These are phyloP conservation scores for Mythimna vitellina DNA, from an alignment of 2,888 invertebrate genomes.

Conservation along the genomic window DNA sequence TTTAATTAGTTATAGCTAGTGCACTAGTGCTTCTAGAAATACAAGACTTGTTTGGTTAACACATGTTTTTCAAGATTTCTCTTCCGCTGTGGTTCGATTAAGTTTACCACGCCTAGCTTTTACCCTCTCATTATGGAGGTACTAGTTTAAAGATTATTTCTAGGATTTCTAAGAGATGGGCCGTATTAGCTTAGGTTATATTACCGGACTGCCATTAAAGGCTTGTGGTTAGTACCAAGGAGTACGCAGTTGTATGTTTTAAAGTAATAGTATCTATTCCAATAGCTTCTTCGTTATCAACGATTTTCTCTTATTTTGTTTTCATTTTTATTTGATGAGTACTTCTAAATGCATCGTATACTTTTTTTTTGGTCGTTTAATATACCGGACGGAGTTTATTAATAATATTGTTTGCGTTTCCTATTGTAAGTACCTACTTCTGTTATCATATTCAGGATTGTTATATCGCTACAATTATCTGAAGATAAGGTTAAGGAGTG, in stretches of 20 bases:
- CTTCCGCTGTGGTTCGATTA: conserved; percentile 68
- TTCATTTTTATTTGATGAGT: too few relatives aligned
- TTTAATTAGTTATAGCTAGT: conserved; percentile 16
- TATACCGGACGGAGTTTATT: background rate
- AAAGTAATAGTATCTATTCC: background rate
- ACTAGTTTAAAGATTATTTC: conserved; percentile 37
- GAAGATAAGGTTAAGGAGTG: conserved; percentile 14
- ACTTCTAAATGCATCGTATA: background rate
- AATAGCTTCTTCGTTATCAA: too few relatives aligned
- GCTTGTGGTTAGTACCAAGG: background rate
- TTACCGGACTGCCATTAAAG: background rate
- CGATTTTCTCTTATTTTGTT: too few relatives aligned
- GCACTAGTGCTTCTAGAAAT: conserved; percentile 38
- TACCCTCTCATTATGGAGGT: conserved; percentile 49
- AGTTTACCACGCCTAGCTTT: conserved; percentile 51
- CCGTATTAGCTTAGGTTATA: conserved; percentile 15
- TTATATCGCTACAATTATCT: background rate
- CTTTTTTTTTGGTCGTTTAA: background rate
- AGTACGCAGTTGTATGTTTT: background rate
- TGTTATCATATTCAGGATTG: background rate
- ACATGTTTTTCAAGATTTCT: conserved; percentile 73
- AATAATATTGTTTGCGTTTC: background rate
- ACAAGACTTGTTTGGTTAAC: conserved; percentile 56
- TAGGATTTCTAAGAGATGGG: conserved; percentile 45
- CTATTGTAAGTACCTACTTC: background rate